Evolutionary conservation across 2,888 invertebrate species (phyloP), one percentile per base, ranked within the genome.

Genomic region (Neelides folsomi): DNA sequence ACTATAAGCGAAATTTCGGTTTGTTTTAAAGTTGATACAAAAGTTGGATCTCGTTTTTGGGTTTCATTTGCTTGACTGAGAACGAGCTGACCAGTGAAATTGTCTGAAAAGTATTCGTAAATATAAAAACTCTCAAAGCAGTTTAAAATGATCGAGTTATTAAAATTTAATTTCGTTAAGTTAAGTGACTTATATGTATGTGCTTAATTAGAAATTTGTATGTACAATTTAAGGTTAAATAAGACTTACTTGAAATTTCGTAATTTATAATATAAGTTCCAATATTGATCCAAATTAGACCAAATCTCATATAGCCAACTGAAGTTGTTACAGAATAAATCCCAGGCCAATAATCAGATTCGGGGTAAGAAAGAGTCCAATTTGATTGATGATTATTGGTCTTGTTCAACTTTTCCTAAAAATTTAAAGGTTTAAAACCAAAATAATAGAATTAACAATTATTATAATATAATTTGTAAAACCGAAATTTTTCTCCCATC

Each of bases 41-140:
- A 48, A 41, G 42, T 38, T 1, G 62, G 58, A 37, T 44, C 48
- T 10, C 43, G 35, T 10, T 44, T 38, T 9, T 47, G 27, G 9
- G 49, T 46, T 19, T 47, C 38, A 18, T 55, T 57, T n/a, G 52
- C 37, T 52, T 63, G 57, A 36, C 52, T 53, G 2, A 59, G 50
- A 5, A 43, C 47, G 13, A 63, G 19, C n/a, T n/a, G 48, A 8
- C 61, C 63, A 10, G 55, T 55, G 38, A 60, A 60, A 15, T 53
- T 47, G 10, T 52, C 51, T 54, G 20, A 12, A 36, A 47, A 42
- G 9, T 9, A 16, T 13, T 36, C 7, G 37, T 18, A n/a, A 27
- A 20, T 12, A 19, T 44, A 44, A 9, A 44, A 20, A 44, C 13
- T 19, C 34, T 34, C 3, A 44, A 34, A 7, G 19, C 6, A 43